These are phyloP conservation scores for Callionymus lyra DNA, from an alignment of 2,113 vertebrate species.

Conservation along the genomic window DNA sequence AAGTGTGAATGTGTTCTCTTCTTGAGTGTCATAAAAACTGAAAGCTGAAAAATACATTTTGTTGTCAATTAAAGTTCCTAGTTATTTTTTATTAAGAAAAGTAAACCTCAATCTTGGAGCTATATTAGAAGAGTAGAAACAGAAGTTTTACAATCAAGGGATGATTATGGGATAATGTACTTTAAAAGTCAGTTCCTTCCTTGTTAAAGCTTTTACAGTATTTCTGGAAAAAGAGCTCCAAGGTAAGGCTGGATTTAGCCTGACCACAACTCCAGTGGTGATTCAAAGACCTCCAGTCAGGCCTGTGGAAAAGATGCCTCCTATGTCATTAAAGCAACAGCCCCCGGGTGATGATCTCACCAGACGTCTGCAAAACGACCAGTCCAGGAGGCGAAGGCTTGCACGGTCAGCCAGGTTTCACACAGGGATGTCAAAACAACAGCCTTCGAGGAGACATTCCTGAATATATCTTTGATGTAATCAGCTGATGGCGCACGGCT, in stretches of 20 bases:
- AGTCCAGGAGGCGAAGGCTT: constrained; percentile 34
- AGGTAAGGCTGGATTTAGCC: constrained; percentile 37
- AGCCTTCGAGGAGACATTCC: constrained; percentile 1
- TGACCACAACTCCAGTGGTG: constrained; percentile 37
- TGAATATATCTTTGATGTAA: constrained; percentile 1
- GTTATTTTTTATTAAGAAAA: no score
- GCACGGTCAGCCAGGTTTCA: constrained; percentile 2
- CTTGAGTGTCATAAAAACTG: no score
- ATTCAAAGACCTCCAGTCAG: constrained; percentile 45
- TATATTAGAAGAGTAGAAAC: no score
- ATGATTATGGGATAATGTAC: no score
- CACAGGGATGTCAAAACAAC: no score
- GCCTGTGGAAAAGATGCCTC: constrained; percentile 37
- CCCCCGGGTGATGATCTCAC: constrained; percentile 38
- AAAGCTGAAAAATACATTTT: no score
- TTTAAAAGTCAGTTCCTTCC: constrained; percentile 1
- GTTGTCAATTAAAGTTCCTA: no score
- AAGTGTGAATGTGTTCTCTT: no score
- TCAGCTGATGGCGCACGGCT: no score
- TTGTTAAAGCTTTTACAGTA: constrained; percentile 12
- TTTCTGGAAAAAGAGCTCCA: constrained; percentile 28
- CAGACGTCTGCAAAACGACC: constrained; percentile 29
- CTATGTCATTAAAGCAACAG: constrained; percentile 45
- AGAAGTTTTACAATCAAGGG: no score
- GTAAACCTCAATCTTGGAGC: no score